These are phyloP conservation scores for Hoplodrina ambigua DNA, from an alignment of 2,888 invertebrate genomes.

Conservation along the genomic window DNA sequence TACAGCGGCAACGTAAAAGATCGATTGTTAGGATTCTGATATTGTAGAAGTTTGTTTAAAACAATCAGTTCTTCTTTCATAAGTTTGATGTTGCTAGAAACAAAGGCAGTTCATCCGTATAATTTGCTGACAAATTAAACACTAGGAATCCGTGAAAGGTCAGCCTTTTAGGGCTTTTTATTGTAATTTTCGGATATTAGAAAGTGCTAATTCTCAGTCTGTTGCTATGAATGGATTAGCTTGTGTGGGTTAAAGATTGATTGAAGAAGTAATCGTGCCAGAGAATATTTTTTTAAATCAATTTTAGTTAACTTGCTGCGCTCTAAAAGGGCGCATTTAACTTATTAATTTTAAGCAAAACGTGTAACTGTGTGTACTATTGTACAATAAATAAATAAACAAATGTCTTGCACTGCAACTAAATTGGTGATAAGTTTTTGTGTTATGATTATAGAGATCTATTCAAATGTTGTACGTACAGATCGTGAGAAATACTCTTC, in stretches of 20 bases:
- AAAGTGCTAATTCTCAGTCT: constrained; percentile 12
- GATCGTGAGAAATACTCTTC: no score
- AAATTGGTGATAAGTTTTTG: no score
- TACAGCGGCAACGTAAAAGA: not conserved
- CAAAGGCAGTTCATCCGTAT: constrained; percentile 29
- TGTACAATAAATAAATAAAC: no score
- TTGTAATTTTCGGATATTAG: constrained; percentile 18
- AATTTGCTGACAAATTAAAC: constrained; percentile 35
- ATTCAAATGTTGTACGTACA: no score
- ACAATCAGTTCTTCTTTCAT: constrained; percentile 38
- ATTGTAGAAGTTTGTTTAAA: constrained; percentile 31
- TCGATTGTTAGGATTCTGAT: constrained; percentile 1
- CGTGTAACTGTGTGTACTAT: no score
- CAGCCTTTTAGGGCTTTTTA: constrained; percentile 9
- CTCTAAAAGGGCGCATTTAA: no score
- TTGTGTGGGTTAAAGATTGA: not conserved
- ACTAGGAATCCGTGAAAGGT: constrained; percentile 4
- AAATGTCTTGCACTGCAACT: no score
- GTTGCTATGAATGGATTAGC: not conserved
- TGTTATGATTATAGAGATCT: no score
- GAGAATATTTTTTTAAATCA: no score
- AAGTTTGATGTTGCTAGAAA: constrained; percentile 23
- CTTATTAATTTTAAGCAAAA: no score
- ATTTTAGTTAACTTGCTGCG: no score
- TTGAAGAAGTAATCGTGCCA: not conserved